A percentile compares a stretch with the other conserved stretches of the same genome.
phyloP scores from a whole-genome alignment of 2,888 invertebrate species.

The Diadromus collaris region DNA sequence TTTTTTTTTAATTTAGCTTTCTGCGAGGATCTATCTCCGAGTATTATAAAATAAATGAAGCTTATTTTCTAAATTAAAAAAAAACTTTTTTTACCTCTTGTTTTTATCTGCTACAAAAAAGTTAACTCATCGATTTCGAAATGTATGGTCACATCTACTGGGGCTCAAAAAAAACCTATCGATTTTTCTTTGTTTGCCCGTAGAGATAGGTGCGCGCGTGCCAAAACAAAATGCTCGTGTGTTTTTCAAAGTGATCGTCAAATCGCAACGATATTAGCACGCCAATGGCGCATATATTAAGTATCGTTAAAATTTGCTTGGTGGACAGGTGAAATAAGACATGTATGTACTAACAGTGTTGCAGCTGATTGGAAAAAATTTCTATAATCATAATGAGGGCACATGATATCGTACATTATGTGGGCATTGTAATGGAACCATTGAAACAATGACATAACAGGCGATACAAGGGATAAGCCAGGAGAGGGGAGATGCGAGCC shows the following conservation, averaged over 20 bases:
- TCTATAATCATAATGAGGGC: slow-evolving; percentile 35
- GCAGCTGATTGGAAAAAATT: slow-evolving; percentile 28
- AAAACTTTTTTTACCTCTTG: no score
- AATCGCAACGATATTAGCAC: not conserved
- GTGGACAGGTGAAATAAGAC: slow-evolving; percentile 25
- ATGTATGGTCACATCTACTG: not conserved
- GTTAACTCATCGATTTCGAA: not conserved
- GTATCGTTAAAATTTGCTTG: not conserved
- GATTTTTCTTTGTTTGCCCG: not conserved
- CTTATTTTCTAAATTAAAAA: no score
- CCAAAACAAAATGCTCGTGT: not conserved
- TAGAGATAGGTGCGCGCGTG: not conserved
- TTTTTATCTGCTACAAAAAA: not conserved
- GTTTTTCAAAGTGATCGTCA: not conserved
- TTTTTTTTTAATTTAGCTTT: no score
- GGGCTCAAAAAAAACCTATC: not conserved
- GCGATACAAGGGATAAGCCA: slow-evolving; percentile 10
- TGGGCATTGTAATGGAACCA: slow-evolving; percentile 20
- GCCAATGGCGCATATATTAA: not conserved
- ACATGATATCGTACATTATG: slow-evolving; percentile 36
- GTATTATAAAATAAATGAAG: no score
- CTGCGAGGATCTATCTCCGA: no score
- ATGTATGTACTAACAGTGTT: not conserved
- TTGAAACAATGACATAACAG: slow-evolving; percentile 29
- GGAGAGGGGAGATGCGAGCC: slow-evolving; percentile 3